Evolutionary conservation across 2,888 invertebrate species (phyloP).

Genomic region (Dione vanillae): DNA sequence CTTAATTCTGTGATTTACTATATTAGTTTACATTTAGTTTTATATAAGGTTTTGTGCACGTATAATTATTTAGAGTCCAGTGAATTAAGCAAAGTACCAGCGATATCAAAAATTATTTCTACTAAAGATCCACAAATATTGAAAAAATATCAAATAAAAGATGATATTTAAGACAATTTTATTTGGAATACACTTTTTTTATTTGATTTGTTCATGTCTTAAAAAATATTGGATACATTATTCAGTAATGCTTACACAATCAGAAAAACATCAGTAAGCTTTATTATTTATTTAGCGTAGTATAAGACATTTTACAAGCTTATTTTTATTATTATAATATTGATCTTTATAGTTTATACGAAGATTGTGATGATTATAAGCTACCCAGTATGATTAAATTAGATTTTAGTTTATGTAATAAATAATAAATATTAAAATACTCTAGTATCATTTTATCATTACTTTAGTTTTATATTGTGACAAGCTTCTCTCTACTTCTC

Average conservation of each 20-base stretch:
- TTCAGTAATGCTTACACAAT: slow-evolving; percentile 10
- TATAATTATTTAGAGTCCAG: slow-evolving; percentile 17
- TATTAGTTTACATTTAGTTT: slow-evolving; percentile 12
- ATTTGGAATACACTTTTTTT: not conserved
- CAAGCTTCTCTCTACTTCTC: too few species aligned
- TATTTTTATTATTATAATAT: slow-evolving; percentile 29
- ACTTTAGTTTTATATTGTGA: not conserved
- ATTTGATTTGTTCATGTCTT: not conserved
- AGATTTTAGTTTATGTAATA: not conserved
- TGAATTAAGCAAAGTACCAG: not conserved
- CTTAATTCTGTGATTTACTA: slow-evolving; percentile 54
- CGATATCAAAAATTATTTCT: not conserved
- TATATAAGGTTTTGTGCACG: slow-evolving; percentile 18
- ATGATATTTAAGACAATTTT: not conserved
- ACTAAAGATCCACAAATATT: not conserved
- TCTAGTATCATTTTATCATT: not conserved
- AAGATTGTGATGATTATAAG: slow-evolving; percentile 43
- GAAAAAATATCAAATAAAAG: not conserved
- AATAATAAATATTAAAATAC: not conserved
- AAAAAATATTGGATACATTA: slow-evolving; percentile 1
- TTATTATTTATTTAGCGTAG: slow-evolving; percentile 51
- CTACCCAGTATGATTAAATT: not conserved
- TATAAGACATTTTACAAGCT: slow-evolving; percentile 33
- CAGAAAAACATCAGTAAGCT: slow-evolving; percentile 33
- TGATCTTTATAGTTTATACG: slow-evolving; percentile 26